A percentile compares a stretch with the other conserved stretches of the same genome.
Evolutionary conservation across 2,113 vertebrate genomes (phyloP).

Genomic region (Casuarius casuarius): DNA sequence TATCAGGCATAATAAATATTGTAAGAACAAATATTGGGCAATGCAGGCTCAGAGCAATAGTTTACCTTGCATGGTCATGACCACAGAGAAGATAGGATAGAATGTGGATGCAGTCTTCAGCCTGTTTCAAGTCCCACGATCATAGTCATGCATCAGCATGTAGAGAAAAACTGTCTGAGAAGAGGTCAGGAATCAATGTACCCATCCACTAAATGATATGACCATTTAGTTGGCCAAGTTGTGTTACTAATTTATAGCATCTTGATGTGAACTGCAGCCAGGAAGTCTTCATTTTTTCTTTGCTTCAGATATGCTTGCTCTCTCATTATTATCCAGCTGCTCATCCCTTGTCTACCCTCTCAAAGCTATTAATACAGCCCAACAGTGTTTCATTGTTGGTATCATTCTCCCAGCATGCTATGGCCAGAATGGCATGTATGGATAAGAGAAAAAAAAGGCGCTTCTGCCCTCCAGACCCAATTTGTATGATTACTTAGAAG

Average conservation of each 20-base stretch:
- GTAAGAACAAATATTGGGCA: background rate
- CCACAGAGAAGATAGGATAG: background rate
- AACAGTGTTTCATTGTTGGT: background rate
- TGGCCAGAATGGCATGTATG: background rate
- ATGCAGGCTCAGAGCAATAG: background rate
- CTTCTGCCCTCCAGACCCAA: background rate
- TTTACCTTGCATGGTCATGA: no score
- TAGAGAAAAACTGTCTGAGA: background rate
- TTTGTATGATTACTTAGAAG: background rate
- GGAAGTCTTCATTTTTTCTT: background rate
- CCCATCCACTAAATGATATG: background rate
- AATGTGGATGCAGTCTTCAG: background rate
- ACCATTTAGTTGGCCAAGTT: background rate
- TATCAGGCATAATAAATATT: background rate
- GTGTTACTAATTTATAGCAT: background rate
- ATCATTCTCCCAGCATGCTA: background rate
- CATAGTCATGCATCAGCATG: background rate
- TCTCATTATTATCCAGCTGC: background rate
- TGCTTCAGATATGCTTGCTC: background rate
- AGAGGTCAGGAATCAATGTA: background rate
- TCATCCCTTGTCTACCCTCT: background rate
- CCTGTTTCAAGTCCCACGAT: background rate
- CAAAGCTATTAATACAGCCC: background rate
- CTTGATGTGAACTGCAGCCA: background rate
- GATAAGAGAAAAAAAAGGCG: background rate